These are phyloP conservation scores for Poeciliopsis turrubarensis DNA, from an alignment of 2,113 vertebrate species.

Conservation along the genomic window DNA sequence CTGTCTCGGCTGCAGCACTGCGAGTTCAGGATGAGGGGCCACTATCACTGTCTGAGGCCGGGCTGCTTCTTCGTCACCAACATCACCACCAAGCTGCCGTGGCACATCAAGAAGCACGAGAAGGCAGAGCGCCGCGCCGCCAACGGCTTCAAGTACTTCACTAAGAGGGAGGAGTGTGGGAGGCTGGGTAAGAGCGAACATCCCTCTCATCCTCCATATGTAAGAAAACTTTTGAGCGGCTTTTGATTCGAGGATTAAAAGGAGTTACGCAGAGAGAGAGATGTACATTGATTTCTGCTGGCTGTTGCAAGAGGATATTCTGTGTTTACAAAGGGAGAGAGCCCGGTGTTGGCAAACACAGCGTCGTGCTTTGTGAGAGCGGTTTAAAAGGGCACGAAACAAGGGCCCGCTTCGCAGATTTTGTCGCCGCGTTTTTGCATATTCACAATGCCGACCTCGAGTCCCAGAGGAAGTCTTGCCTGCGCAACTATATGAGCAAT, in stretches of 20 bases:
- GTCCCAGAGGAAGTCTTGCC: conserved; percentile 63
- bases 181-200: conserved; percentile 84
- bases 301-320: conserved; percentile 46
- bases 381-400: conserved; percentile 57
- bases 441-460: conserved; percentile 58
- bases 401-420: conserved; percentile 48
- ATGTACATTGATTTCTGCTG: conserved; percentile 52
- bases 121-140: conserved; percentile 96
- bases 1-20: conserved; percentile 85
- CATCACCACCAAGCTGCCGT: conserved; percentile 99
- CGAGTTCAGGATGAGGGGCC: conserved; percentile 97
- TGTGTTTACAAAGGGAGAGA: conserved; percentile 55
- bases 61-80: conserved; percentile 98
- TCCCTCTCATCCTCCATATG: neutral
- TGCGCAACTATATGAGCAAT: conserved; percentile 54
- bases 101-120: conserved; percentile 98
- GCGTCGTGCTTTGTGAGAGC: conserved; percentile 43
- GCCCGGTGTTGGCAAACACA: conserved; percentile 59
- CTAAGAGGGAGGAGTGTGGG: conserved; percentile 96
- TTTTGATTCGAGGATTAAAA: conserved; percentile 43
- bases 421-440: conserved; percentile 55
- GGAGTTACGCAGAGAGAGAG: conserved; percentile 34
- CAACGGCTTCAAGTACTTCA: conserved; percentile 99
- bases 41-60: conserved; percentile 95
- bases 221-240: neutral